phyloP scores from a whole-genome alignment of 2,113 vertebrate genomes.

The Delphinus delphis region DNA sequence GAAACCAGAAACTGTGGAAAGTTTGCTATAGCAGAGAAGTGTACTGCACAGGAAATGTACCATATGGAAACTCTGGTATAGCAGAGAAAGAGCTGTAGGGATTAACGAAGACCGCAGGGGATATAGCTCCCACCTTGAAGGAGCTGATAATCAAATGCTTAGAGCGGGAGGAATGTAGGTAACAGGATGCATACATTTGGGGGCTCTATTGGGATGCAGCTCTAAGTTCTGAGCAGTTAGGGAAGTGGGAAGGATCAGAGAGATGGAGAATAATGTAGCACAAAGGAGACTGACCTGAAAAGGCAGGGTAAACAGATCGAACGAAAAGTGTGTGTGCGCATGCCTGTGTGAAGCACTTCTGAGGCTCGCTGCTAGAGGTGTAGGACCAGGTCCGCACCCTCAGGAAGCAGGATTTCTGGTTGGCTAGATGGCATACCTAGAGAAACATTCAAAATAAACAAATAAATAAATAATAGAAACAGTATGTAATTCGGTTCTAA shows the following conservation, averaged over 20 bases:
- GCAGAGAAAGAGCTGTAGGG: neutral
- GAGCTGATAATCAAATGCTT: neutral
- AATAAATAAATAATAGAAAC: neutral
- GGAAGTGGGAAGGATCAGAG: neutral
- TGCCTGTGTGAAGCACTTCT: neutral
- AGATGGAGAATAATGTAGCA: neutral
- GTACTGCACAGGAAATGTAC: neutral
- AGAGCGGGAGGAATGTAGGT: neutral
- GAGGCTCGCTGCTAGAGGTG: neutral
- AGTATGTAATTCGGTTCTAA: slow-evolving; percentile 48
- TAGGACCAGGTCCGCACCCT: neutral
- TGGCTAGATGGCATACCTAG: neutral
- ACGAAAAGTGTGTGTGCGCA: neutral
- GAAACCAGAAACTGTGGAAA: neutral
- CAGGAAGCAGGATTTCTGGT: neutral
- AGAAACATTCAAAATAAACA: neutral
- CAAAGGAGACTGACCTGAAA: neutral
- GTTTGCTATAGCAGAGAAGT: neutral
- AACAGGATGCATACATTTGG: neutral
- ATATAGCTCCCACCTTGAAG: neutral
- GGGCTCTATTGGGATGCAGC: neutral
- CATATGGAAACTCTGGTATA: neutral
- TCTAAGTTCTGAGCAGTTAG: neutral
- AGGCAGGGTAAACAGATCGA: neutral
- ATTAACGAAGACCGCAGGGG: neutral